Base-by-base conservation (phyloP, 2,888 invertebrate species). In the Aproaerema taeniolella region DNA sequence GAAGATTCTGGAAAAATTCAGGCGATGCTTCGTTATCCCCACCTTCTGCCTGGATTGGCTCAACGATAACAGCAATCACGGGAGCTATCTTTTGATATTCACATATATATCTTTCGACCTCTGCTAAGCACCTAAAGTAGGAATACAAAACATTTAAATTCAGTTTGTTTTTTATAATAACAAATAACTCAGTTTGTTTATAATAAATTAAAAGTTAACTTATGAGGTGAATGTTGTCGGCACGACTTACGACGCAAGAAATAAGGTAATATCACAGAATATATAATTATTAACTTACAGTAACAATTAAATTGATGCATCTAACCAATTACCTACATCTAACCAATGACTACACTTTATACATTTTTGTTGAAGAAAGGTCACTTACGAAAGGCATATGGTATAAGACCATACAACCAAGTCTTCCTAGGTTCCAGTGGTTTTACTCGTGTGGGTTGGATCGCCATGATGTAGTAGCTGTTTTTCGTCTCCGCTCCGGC, bases 21-120 rank as follows among this genome's bases (percentile, higher is more conserved):
- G 95, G 92, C 0, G 97, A 96, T 0, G 92, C 98, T 65, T 97
- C 95, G 69, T 96, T 92, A 66, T 99, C 99, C 1, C 99, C 99
- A 2, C 99, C 99, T 83, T 99, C 99, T 0, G 96, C 92, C 76
- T 99, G 99, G 50, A 99, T 97, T 0, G 99, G 99, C 74, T 99
- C 99, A 1, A 97, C 89, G 11, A 98, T 90, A 9, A 98, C 87
- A 6, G 96, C 99, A 9, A 97, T 98, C 0, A 99, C 96, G 1
- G 95, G 95, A 26, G 26, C n/a, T 3, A 5, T 9, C n/a, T n/a
- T 26, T 26, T 89, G 88, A 62, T 91, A 95, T 47, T 89, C 71
- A 20, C 20, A 20, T 45, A 98, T 92, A 31, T 93, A 66, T 37
- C 93, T 92, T 54, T 92, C 91, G 0, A 95, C 93, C 72, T 88